Percentiles rank a stretch among this genome's conserved stretches.
phyloP scores from a whole-genome alignment of 2,888 invertebrate genomes.

The Tinea trinotella region DNA sequence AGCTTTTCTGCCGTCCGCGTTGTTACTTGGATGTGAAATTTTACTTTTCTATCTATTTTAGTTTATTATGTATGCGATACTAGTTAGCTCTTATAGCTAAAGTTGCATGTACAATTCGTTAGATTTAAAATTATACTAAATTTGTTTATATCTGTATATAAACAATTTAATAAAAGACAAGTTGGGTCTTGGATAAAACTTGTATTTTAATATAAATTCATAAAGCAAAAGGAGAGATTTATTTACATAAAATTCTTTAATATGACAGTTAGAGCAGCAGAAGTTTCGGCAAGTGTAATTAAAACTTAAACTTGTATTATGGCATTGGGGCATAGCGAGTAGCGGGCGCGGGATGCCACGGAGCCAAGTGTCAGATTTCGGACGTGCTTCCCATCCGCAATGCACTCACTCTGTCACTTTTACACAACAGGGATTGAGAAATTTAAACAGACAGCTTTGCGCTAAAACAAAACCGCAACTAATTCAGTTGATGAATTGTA shows the following conservation, averaged over 20 bases:
- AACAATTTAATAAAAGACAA: too few species aligned
- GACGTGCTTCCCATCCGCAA: conserved; percentile 56
- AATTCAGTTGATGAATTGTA: too few species aligned
- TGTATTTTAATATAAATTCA: background rate
- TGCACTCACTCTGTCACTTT: conserved; percentile 27
- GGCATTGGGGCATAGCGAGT: conserved; percentile 29
- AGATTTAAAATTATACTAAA: too few species aligned
- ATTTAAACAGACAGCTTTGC: conserved; percentile 1
- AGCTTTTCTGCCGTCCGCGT: background rate
- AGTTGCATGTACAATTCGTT: too few species aligned
- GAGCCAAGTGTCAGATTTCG: conserved; percentile 64
- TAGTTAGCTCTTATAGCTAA: too few species aligned
- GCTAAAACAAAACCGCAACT: conserved; percentile 8
- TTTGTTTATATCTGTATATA: too few species aligned
- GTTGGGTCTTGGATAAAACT: background rate
- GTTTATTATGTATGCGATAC: background rate
- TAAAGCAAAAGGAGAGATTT: background rate
- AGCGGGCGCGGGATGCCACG: conserved; percentile 41
- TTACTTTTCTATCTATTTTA: background rate
- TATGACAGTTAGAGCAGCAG: conserved; percentile 21
- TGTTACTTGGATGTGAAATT: background rate
- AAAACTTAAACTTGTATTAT: conserved; percentile 64
- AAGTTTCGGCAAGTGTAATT: conserved; percentile 55
- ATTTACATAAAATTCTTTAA: conserved; percentile 10
- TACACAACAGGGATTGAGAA: conserved; percentile 9